These are phyloP conservation scores for Cirrhinus molitorella DNA, from an alignment of 2,797 vertebrate genomes.

Conservation along the genomic window DNA sequence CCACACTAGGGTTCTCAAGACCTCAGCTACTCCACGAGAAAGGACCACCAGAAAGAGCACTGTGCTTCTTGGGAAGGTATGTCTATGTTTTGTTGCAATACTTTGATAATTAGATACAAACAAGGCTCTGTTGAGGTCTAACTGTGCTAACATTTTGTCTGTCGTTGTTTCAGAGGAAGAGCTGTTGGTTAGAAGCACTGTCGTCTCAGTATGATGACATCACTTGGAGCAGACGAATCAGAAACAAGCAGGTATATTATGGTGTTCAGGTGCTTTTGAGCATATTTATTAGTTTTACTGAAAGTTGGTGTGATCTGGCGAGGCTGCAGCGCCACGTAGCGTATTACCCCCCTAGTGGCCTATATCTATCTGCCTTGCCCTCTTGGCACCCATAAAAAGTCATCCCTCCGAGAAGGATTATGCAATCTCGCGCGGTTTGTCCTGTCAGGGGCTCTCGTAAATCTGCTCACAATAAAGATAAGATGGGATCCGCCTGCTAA, in stretches of 20 bases:
- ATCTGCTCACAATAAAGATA: slow-evolving; percentile 63
- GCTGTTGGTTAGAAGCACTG: slow-evolving; percentile 75
- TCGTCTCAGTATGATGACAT: slow-evolving; percentile 79
- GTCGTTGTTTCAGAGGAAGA: slow-evolving; percentile 74
- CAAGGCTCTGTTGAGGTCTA: not conserved
- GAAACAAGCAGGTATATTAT: slow-evolving; percentile 73
- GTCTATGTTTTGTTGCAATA: slow-evolving; percentile 10
- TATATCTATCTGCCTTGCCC: slow-evolving; percentile 48
- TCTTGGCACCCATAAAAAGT: slow-evolving; percentile 55
- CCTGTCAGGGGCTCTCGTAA: slow-evolving; percentile 59
- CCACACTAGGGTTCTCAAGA: slow-evolving; percentile 67
- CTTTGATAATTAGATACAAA: not conserved
- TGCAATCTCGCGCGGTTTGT: slow-evolving; percentile 56
- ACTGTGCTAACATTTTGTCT: slow-evolving; percentile 2
- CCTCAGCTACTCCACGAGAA: slow-evolving; percentile 72
- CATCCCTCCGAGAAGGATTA: slow-evolving; percentile 56
- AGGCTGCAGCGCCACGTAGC: slow-evolving; percentile 18
- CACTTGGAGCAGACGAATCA: slow-evolving; percentile 79
- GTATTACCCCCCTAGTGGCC: slow-evolving; percentile 39
- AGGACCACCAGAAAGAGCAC: slow-evolving; percentile 79
- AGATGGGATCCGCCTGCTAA: slow-evolving; percentile 56
- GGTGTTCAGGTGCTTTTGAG: not conserved
- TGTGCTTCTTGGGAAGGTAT: slow-evolving; percentile 79
- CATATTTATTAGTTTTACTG: not conserved
- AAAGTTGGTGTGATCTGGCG: not conserved